A percentile compares a stretch with the other conserved stretches of the same genome.
Conservation (phyloP, 2,888 invertebrate species). For the Lissonota sp. region DNA sequence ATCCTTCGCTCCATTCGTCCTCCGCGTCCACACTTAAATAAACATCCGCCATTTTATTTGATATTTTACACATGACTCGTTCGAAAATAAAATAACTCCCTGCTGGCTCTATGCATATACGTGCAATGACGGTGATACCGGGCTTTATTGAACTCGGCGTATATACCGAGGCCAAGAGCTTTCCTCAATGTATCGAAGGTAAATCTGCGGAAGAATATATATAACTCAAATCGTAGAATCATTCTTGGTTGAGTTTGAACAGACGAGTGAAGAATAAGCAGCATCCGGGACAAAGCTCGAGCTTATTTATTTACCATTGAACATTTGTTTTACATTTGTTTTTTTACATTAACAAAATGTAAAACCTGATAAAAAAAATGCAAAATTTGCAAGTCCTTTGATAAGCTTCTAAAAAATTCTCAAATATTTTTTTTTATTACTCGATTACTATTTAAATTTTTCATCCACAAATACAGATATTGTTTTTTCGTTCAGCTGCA, state of each 20-base stretch:
- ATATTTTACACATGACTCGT: conserved; percentile 80
- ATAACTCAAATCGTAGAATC: too few relatives aligned
- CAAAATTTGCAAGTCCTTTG: too few relatives aligned
- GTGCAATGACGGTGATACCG: conserved; percentile 44
- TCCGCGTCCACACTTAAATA: conserved; percentile 76
- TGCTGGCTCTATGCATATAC: conserved; percentile 16
- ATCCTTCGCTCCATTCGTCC: conserved; percentile 9
- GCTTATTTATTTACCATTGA: too few relatives aligned
- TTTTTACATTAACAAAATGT: too few relatives aligned
- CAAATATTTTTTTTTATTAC: too few relatives aligned
- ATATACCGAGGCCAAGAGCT: not conserved
- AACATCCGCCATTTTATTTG: conserved; percentile 80
- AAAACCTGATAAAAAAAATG: too few relatives aligned
- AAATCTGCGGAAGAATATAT: not conserved
- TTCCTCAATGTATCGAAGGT: not conserved
- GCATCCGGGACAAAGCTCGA: too few relatives aligned
- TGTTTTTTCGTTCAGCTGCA: too few relatives aligned
- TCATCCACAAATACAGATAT: too few relatives aligned
- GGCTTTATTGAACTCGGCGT: conserved; percentile 54
- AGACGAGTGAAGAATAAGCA: not conserved
- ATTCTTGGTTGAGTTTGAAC: not conserved
- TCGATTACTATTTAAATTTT: too few relatives aligned
- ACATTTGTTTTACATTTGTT: too few relatives aligned
- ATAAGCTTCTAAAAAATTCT: too few relatives aligned
- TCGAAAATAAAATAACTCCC: conserved; percentile 77